Evolutionary conservation across 2,888 invertebrate species (phyloP).

Genomic region (Suillia variegata): DNA sequence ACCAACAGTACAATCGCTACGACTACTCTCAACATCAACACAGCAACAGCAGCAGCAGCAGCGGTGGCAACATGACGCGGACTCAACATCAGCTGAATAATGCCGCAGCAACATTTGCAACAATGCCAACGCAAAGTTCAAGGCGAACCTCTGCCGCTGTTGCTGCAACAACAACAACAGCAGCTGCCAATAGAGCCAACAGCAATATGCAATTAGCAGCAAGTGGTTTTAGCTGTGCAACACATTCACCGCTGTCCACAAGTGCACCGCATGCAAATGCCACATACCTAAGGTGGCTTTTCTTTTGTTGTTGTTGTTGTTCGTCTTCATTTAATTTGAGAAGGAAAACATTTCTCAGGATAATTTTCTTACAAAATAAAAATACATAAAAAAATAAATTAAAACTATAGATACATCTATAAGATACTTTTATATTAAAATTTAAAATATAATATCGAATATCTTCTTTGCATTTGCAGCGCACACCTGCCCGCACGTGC

Average conservation of each 20-base stretch:
- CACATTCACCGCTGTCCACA: slow-evolving; percentile 32
- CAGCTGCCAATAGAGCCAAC: no score
- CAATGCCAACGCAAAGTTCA: slow-evolving; percentile 29
- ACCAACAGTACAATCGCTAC: no score
- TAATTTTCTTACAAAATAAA: no score
- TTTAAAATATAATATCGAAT: no score
- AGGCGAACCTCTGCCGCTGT: slow-evolving; percentile 26
- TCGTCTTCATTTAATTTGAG: no score
- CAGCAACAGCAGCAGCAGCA: slow-evolving; percentile 16
- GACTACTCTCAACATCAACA: not conserved
- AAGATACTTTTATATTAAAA: no score
- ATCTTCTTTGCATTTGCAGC: no score
- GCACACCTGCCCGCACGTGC: slow-evolving; percentile 61
- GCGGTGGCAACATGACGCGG: slow-evolving; percentile 22
- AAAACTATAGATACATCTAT: no score
- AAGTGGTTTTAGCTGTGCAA: not conserved
- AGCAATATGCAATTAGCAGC: not conserved
- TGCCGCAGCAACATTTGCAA: not conserved
- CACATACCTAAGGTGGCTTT: slow-evolving; percentile 31
- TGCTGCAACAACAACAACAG: slow-evolving; percentile 8
- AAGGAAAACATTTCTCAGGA: no score
- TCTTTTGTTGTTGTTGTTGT: no score
- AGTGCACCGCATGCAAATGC: slow-evolving; percentile 40
- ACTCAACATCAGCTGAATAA: not conserved
- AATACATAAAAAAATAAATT: no score